Evolutionary conservation across 2,888 invertebrate species (phyloP).

Genomic region (Lissonota sp.): DNA sequence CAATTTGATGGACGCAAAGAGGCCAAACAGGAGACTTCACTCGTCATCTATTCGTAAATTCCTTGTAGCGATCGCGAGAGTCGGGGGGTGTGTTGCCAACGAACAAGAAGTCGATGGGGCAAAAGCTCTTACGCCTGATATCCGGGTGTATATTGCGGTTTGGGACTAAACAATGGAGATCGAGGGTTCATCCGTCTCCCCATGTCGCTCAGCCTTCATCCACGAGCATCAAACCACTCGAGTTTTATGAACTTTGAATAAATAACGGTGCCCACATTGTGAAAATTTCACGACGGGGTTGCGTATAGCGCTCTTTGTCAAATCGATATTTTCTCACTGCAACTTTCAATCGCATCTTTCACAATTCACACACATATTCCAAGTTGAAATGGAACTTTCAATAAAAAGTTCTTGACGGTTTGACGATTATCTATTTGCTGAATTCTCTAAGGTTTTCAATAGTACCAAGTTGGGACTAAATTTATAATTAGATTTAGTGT

Average conservation of each 20-base stretch:
- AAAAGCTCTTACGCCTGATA: slow-evolving; percentile 8
- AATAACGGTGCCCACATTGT: slow-evolving; percentile 74
- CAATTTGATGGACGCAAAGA: slow-evolving; percentile 7
- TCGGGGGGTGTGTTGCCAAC: slow-evolving; percentile 25
- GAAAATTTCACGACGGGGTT: slow-evolving; percentile 5
- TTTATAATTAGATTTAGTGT: too few species aligned
- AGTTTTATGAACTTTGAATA: slow-evolving; percentile 55
- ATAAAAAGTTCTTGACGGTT: too few species aligned
- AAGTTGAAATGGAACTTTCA: too few species aligned
- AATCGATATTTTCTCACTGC: too few species aligned
- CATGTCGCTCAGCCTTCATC: slow-evolving; percentile 11
- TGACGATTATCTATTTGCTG: too few species aligned
- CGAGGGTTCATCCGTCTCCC: slow-evolving; percentile 20
- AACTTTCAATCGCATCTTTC: too few species aligned
- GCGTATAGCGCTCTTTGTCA: too few species aligned
- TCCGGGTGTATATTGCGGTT: slow-evolving; percentile 46
- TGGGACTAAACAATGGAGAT: slow-evolving; percentile 60
- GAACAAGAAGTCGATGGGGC: slow-evolving; percentile 4
- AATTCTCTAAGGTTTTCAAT: too few species aligned
- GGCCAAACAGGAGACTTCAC: slow-evolving; percentile 11
- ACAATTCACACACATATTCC: too few species aligned
- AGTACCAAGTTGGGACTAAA: too few species aligned
- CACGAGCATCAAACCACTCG: slow-evolving; percentile 9
- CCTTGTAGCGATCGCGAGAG: slow-evolving; percentile 58
- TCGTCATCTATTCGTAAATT: slow-evolving; percentile 63